These are phyloP conservation scores for Tokudaia muenninki DNA, from an alignment of 2,797 vertebrate genomes.

Conservation along the genomic window DNA sequence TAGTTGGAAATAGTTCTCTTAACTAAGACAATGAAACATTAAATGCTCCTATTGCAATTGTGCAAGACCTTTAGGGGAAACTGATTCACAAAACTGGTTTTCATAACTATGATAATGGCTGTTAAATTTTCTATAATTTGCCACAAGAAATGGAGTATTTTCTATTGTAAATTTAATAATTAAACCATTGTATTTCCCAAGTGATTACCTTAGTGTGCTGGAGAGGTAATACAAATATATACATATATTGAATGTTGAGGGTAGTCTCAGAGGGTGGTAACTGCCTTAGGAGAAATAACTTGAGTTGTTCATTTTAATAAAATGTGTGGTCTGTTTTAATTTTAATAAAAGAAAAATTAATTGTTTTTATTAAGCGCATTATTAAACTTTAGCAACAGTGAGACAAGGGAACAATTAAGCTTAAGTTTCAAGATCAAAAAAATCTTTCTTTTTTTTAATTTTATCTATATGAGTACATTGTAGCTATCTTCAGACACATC, in stretches of 20 bases:
- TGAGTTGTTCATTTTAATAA: slow-evolving; percentile 11
- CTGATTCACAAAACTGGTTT: slow-evolving; percentile 27
- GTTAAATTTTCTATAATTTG: slow-evolving; percentile 57
- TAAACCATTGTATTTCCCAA: slow-evolving; percentile 40
- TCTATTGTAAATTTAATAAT: slow-evolving; percentile 56
- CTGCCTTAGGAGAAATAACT: slow-evolving; percentile 11
- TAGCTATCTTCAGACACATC: no score
- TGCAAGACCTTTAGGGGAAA: slow-evolving; percentile 31
- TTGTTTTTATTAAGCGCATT: slow-evolving; percentile 14
- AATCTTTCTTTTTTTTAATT: no score
- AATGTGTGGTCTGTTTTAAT: slow-evolving; percentile 22
- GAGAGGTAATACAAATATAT: slow-evolving; percentile 19
- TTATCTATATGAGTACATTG: no score
- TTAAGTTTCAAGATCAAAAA: slow-evolving; percentile 11
- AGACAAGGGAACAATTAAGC: not conserved
- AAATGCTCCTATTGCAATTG: not conserved
- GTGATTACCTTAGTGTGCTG: not conserved
- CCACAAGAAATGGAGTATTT: slow-evolving; percentile 28
- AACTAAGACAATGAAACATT: slow-evolving; percentile 21
- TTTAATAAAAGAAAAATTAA: slow-evolving; percentile 55
- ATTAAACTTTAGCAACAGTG: slow-evolving; percentile 52
- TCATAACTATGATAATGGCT: not conserved
- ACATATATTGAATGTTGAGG: not conserved
- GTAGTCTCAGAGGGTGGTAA: not conserved
- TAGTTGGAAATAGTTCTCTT: not conserved